A percentile compares a stretch with the other conserved stretches of the same genome.
Conservation (phyloP, 2,113 vertebrate species). For the Setophaga petechia region DNA sequence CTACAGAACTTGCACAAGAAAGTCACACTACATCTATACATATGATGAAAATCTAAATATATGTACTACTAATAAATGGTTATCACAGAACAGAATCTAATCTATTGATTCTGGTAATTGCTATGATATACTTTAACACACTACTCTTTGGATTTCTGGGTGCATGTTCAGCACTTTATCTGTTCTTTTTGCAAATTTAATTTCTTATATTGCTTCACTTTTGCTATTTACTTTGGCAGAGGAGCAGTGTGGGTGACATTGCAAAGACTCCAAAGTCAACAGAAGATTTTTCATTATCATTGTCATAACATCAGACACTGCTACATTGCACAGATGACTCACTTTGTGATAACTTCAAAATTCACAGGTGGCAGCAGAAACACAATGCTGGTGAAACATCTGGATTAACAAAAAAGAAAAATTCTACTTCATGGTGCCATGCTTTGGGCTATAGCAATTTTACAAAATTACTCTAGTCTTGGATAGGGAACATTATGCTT, state of each 20-base stretch:
- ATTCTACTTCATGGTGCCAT: background rate
- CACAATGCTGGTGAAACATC: background rate
- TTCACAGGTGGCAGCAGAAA: background rate
- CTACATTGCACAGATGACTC: background rate
- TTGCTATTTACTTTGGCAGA: background rate
- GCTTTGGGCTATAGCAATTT: background rate
- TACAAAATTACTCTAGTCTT: background rate
- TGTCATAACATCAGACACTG: background rate
- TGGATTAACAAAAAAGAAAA: background rate
- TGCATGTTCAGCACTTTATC: background rate
- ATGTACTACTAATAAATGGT: background rate
- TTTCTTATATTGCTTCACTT: background rate
- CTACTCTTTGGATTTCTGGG: background rate
- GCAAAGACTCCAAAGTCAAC: background rate
- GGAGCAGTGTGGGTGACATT: background rate
- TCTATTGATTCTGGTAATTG: background rate
- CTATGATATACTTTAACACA: background rate
- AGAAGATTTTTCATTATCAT: background rate
- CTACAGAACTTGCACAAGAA: background rate
- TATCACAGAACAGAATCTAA: background rate
- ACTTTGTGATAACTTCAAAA: background rate
- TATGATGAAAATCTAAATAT: background rate
- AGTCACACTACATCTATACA: background rate
- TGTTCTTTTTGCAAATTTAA: background rate
- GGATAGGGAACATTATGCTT: background rate